Conservation (phyloP, 1,140 invertebrate species). For the Rhopalosiphum maidis region DNA sequence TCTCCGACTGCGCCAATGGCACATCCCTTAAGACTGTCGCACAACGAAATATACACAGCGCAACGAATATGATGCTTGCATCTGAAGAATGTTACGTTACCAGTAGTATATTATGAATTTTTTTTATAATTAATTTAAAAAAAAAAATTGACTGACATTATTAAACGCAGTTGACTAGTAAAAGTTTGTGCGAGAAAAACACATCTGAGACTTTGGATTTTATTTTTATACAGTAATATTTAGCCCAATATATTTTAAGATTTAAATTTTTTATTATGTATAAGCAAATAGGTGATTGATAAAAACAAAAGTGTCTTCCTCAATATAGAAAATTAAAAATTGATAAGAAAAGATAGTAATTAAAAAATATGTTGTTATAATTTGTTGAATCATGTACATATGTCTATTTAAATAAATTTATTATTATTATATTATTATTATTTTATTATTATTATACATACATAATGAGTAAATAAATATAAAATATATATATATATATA, state of each 20-base stretch:
- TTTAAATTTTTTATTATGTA: conserved; percentile 45
- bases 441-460: background rate
- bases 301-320: conserved; percentile 53
- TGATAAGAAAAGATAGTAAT: conserved; percentile 24
- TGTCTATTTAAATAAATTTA: conserved; percentile 53
- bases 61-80: conserved; percentile 42
- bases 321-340: conserved; percentile 39
- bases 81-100: conserved; percentile 54
- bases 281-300: conserved; percentile 57
- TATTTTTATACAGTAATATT: conserved; percentile 53
- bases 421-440: conserved; percentile 44
- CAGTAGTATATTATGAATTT: conserved; percentile 54
- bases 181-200: conserved; percentile 34
- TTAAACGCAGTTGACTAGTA: conserved; percentile 35
- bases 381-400: conserved; percentile 54
- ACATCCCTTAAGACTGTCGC: conserved; percentile 50
- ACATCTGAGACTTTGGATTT: conserved; percentile 38
- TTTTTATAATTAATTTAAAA: conserved; percentile 35
- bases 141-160: conserved; percentile 56
- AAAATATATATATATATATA: background rate
- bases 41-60: conserved; percentile 55
- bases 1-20: conserved; percentile 22
- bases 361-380: conserved; percentile 46
- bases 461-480: conserved; percentile 21
- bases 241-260: conserved; percentile 33